Evolutionary conservation across 2,888 invertebrate genomes (phyloP).

Genomic region (Drosophila atripex): DNA sequence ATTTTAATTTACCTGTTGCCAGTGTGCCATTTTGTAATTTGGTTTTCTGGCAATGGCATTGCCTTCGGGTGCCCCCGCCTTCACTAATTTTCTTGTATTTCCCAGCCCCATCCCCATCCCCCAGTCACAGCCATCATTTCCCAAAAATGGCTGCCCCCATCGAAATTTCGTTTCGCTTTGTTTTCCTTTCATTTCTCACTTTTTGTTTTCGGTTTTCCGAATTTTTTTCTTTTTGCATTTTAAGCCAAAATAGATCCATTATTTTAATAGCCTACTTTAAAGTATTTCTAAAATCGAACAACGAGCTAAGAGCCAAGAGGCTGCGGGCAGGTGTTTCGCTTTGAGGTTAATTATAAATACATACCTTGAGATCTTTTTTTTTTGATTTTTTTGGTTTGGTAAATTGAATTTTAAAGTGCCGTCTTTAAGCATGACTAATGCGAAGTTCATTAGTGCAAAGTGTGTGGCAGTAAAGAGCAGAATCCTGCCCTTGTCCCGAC

Average conservation of each 20-base stretch:
- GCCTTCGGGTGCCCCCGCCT: slow-evolving; percentile 7
- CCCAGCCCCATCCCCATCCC: background rate
- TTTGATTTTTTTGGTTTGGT: slow-evolving; percentile 3
- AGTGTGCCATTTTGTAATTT: slow-evolving; percentile 2
- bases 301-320: slow-evolving; percentile 1
- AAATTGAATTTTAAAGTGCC: slow-evolving; percentile 48
- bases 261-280: slow-evolving; percentile 74
- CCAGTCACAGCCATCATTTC: slow-evolving; percentile 19
- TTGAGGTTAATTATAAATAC: slow-evolving; percentile 46
- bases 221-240: slow-evolving; percentile 40
- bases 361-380: slow-evolving; percentile 13
- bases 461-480: background rate
- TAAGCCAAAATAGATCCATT: slow-evolving; percentile 71
- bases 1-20: slow-evolving; percentile 36
- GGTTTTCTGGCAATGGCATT: slow-evolving; percentile 12
- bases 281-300: slow-evolving; percentile 72
- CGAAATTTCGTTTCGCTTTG: slow-evolving; percentile 39
- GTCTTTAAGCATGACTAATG: slow-evolving; percentile 57
- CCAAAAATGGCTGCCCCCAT: slow-evolving; percentile 57
- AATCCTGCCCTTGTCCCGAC: slow-evolving; percentile 18
- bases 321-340: slow-evolving; percentile 27
- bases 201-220: slow-evolving; percentile 14
- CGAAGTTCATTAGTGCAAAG: slow-evolving; percentile 63
- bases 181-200: slow-evolving; percentile 14
- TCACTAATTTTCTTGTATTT: background rate